Evolutionary conservation across 2,797 vertebrate genomes (phyloP).

Genomic region (Agapornis canus): DNA sequence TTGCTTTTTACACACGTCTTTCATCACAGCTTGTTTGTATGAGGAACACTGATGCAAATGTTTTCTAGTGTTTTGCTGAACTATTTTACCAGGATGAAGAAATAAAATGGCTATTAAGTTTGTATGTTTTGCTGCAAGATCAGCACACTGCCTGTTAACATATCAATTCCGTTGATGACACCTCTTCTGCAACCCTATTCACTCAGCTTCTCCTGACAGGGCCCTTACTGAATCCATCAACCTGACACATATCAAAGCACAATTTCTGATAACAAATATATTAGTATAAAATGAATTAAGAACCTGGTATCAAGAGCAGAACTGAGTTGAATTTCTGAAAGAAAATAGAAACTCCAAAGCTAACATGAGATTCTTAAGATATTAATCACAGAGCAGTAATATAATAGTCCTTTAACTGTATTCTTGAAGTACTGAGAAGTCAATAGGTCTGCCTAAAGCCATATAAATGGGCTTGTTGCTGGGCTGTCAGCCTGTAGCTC

Average conservation of each 20-base stretch:
- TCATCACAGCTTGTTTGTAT: background rate
- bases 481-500: background rate
- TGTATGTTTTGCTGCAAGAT: constrained; percentile 25
- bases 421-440: background rate
- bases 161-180: constrained; percentile 21
- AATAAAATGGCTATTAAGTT: constrained; percentile 26
- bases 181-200: constrained; percentile 11
- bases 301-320: constrained; percentile 27
- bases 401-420: background rate
- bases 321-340: constrained; percentile 11
- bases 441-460: background rate
- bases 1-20: rapidly evolving
- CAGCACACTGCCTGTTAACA: constrained; percentile 28
- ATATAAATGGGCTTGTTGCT: background rate
- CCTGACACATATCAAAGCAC: constrained; percentile 58
- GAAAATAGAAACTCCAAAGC: constrained; percentile 33
- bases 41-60: background rate
- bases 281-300: constrained; percentile 51
- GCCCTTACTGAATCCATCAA: constrained; percentile 68
- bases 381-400: background rate
- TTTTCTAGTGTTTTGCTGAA: background rate
- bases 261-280: constrained; percentile 66
- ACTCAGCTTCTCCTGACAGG: constrained; percentile 22
- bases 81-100: background rate
- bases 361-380: constrained; percentile 19